Conservation (phyloP, 2,888 invertebrate genomes). For the Nomada ruficornis region DNA sequence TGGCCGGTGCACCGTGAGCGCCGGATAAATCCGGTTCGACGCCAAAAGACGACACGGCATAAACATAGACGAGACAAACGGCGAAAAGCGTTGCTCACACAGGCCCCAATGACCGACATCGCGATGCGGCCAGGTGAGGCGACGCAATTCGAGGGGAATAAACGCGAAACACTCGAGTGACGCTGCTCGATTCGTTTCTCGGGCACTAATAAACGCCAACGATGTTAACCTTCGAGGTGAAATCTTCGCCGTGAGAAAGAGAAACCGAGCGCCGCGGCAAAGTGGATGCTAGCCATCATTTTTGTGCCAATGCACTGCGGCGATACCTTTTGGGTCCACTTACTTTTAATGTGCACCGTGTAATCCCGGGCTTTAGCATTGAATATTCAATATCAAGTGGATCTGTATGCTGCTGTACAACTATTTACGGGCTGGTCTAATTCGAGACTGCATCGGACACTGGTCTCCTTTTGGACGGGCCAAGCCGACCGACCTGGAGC, state of each 20-base stretch:
- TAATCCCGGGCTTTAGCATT: too few species aligned
- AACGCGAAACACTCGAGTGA: background rate
- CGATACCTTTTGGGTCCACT: too few species aligned
- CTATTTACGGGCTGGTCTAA: background rate
- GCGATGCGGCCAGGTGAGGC: background rate
- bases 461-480: background rate
- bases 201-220: background rate
- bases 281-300: background rate
- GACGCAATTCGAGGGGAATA: background rate
- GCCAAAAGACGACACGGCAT: conserved; percentile 71
- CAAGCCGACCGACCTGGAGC: background rate
- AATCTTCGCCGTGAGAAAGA: conserved; percentile 20
- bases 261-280: background rate
- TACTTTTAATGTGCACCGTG: too few species aligned
- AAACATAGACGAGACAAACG: conserved; percentile 71
- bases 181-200: too few species aligned
- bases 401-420: too few species aligned
- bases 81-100: conserved; percentile 57
- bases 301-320: too few species aligned
- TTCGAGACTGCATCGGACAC: background rate
- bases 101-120: conserved; percentile 47
- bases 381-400: too few species aligned
- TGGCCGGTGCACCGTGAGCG: conserved; percentile 67
- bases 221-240: conserved; percentile 19
- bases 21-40: conserved; percentile 80